Evolutionary conservation across 2,888 invertebrate species (phyloP).

Genomic region (Matsumyia berberina): DNA sequence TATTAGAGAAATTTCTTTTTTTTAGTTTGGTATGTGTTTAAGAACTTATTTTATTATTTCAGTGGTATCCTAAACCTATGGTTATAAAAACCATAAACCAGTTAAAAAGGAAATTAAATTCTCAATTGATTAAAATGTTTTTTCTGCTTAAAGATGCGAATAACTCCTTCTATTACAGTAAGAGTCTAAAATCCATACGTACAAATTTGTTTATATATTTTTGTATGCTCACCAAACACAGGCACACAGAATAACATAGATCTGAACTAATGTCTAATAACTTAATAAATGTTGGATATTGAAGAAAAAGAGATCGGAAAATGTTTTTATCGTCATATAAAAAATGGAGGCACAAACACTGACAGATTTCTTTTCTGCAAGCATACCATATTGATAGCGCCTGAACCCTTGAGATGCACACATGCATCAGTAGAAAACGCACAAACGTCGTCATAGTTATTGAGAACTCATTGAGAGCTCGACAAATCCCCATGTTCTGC

Average conservation of each 20-base stretch:
- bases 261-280: constrained; percentile 45
- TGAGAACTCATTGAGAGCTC: too few relatives aligned
- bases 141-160: neutral
- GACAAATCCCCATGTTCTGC: too few relatives aligned
- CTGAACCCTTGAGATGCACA: too few relatives aligned
- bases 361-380: too few relatives aligned
- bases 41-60: constrained; percentile 29
- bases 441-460: too few relatives aligned
- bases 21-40: constrained; percentile 17
- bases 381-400: too few relatives aligned
- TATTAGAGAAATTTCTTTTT: neutral
- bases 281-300: constrained; percentile 58
- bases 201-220: constrained; percentile 48
- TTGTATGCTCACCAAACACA: constrained; percentile 34
- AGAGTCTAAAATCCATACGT: constrained; percentile 31
- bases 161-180: constrained; percentile 32
- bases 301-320: constrained; percentile 1
- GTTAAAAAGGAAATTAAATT: constrained; percentile 9
- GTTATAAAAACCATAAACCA: constrained; percentile 17
- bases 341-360: too few relatives aligned
- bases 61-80: constrained; percentile 13
- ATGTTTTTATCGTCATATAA: too few relatives aligned
- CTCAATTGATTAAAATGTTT: constrained; percentile 23
- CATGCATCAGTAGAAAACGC: too few relatives aligned
- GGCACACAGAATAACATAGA: constrained; percentile 46